Evolutionary conservation across 2,113 vertebrate genomes (phyloP).

Genomic region (Microtus ochrogaster): DNA sequence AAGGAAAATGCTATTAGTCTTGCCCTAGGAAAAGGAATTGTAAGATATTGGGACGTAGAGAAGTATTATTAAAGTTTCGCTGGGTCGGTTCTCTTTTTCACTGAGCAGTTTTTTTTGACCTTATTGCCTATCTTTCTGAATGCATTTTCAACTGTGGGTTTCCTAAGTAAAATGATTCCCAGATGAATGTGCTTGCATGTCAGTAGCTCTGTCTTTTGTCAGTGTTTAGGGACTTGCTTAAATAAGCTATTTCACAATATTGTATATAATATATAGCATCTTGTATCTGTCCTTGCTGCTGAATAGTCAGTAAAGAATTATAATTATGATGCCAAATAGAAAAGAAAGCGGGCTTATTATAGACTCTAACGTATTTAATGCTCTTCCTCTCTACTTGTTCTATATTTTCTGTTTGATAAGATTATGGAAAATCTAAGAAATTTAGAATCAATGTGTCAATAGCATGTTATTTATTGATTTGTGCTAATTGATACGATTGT

Average conservation of each 20-base stretch:
- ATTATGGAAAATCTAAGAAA: slow-evolving; percentile 7
- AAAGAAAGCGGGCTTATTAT: slow-evolving; percentile 37
- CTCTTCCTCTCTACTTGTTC: background rate
- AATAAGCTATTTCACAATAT: background rate
- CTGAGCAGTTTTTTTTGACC: background rate
- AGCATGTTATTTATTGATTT: slow-evolving; percentile 16
- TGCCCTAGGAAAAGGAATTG: slow-evolving; percentile 22
- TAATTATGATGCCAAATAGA: background rate
- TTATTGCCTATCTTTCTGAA: background rate
- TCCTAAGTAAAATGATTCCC: slow-evolving; percentile 42
- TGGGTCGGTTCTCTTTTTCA: background rate
- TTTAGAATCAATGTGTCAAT: slow-evolving; percentile 7
- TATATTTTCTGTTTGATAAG: slow-evolving; percentile 11
- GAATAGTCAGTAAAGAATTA: slow-evolving; percentile 1
- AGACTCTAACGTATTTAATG: background rate
- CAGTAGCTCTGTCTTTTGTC: slow-evolving; percentile 47
- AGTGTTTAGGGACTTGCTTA: background rate
- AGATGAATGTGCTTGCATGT: slow-evolving; percentile 27
- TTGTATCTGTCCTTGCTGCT: background rate
- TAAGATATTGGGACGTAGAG: background rate
- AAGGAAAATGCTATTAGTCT: background rate
- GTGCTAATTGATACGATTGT: background rate
- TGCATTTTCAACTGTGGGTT: background rate
- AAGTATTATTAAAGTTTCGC: background rate
- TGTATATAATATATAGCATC: slow-evolving; percentile 2